Evolutionary conservation across 2,797 vertebrate species (phyloP), one percentile per base, ranked within the genome.

Genomic region (Macropus fuliginosus): DNA sequence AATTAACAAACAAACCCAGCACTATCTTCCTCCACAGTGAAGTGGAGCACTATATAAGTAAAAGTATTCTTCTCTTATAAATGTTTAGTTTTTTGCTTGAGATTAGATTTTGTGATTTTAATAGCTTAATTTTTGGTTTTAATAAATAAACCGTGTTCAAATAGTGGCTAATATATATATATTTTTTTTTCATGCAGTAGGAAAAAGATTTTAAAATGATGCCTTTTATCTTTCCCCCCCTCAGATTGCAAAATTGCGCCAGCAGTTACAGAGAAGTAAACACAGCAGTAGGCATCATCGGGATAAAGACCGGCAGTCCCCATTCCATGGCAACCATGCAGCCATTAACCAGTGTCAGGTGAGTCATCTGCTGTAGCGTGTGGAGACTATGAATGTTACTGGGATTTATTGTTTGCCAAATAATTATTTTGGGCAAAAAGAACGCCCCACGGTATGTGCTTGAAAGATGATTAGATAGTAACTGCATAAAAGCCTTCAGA

Each of bases 261-360:
- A 99, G 96, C 99, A 99, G 24, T 99, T 99, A 90, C 99, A 99
- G 98, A 99, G 99, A 97, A 99, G 99, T 99, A 99, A 99, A 97
- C 99, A 99, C 94, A 99, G 99, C 99, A 99, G 99, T 97, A 99
- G 99, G 90, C 99, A 99, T 98, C 99, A 99, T 96, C 99, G 99
- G 14, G 99, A 99, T 91, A 99, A 99, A 98, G 99, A 99, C 62
- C 99, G 99, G 96, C 99, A 99, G 98, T 99, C 99, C 66, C 99
- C 99, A 4, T 99, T 99, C 98, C 99, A 99, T 97, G 99, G 99
- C 98, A 99, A 99, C 99, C 99, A 99, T 96, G 98, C 99, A 66
- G 99, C 99, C 96, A 99, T 99, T 99, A 99, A 99, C 98, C 99
- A 99, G 98, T 99, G 99, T 96, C 99, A 99, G 99, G 99, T 99